Base-by-base conservation (phyloP, 2,797 vertebrate genomes). In the Clarias fuscus region DNA sequence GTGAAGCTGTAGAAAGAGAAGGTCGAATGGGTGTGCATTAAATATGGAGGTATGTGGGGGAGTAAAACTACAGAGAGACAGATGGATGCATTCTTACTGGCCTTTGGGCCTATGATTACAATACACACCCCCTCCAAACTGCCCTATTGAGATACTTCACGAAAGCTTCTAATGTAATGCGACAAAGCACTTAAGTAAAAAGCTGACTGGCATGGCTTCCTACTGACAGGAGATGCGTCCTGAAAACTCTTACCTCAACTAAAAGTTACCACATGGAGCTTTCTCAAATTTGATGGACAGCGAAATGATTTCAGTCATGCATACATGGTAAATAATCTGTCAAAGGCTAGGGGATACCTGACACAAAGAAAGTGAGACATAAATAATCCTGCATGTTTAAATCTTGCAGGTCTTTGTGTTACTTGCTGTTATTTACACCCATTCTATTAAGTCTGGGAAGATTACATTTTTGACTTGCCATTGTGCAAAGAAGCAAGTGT, bases 1-100 rank as follows among this genome's bases (percentile, higher is more conserved):
- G 78, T 22, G 73, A 30, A 59, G 82, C 88, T 87, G 70, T 78
- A 87, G 82, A 77, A 85, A 67, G 83, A 67, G 84, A 85, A 73
- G 82, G 75, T 84, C n/a, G 56, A 61, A 82, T 84, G 82, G 64
- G 56, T 78, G 56, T 71, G 68, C 72, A 78, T 77, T 78, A 18
- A 59, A 62, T 75, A 83, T 83, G 77, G 82, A 90, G 82, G 78
- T 85, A 64, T 84, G 84, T 77, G 53, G 71, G 61, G 43, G 85
- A 43, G 79, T 56, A 62, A 67, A 68, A 82, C 68, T n/a, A 68
- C 17, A 30, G 53, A 59, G 20, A 77, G 72, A 76, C 2, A 27
- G 14, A 70, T 27, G 73, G 37, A 67, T 20, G 73, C 72, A 78
- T 70, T 56, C 27, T 84, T 84, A 84, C 17, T 84, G 70, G 70